These are phyloP conservation scores for Synodontis membranacea DNA, from an alignment of 2,113 vertebrate genomes.

Conservation along the genomic window DNA sequence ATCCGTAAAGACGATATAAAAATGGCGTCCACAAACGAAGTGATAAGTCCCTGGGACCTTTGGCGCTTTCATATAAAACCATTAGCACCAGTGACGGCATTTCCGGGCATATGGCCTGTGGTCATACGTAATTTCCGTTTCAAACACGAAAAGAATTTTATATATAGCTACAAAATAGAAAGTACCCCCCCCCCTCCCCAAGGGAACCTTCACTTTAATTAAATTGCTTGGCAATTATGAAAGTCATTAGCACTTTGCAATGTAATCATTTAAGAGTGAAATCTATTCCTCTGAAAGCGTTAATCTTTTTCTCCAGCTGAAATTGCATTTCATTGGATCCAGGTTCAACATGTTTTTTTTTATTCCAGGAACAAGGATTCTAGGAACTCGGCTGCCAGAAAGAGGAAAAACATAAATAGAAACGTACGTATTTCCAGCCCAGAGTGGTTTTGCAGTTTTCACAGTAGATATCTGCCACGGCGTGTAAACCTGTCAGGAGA, in stretches of 20 bases:
- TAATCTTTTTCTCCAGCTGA: neutral
- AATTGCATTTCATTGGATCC: neutral
- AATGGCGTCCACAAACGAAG: too few relatives aligned
- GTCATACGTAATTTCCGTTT: too few relatives aligned
- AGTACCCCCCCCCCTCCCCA: neutral
- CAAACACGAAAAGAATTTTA: too few relatives aligned
- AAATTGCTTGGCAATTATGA: too few relatives aligned
- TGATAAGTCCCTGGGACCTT: too few relatives aligned
- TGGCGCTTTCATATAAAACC: too few relatives aligned
- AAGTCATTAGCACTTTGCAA: neutral
- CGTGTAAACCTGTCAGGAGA: conserved; percentile 95
- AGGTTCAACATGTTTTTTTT: neutral
- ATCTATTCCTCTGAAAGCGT: neutral
- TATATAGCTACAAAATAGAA: neutral
- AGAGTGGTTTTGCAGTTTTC: conserved; percentile 99
- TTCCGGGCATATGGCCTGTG: too few relatives aligned
- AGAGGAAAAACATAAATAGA: neutral
- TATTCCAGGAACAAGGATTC: neutral
- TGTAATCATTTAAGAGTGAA: neutral
- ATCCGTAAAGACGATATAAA: too few relatives aligned
- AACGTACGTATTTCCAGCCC: conserved; percentile 98
- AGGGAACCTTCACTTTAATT: too few relatives aligned
- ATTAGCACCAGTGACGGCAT: too few relatives aligned
- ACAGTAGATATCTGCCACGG: conserved; percentile 98
- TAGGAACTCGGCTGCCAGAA: neutral